Base-by-base conservation (phyloP, 2,888 invertebrate genomes). In the Pollenia griseotomentosa region DNA sequence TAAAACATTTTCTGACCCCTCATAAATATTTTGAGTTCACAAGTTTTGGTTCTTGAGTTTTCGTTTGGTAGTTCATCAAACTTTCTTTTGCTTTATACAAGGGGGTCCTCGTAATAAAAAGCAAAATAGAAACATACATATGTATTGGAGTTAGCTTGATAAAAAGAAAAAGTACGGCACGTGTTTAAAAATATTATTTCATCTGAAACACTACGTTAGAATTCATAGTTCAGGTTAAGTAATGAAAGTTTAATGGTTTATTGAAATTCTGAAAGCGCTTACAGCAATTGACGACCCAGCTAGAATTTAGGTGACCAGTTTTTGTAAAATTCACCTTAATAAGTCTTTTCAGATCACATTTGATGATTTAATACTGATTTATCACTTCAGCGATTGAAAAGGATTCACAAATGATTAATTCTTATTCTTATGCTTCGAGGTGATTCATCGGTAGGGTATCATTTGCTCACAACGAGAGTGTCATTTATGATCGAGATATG, bases 211-310 rank as follows among this genome's bases (percentile, higher is more conserved):
- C 51, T 59, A 42, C 12, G n/a, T 48, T 61, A 16, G 46, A 79
- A 51, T 46, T 70, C 68, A 70, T 61, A 80, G 61, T 71, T 51
- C n/a, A 71, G n/a, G 48, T 48, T 68, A 48, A 51, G 51, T 40
- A 61, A 61, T 53, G n/a, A 79, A 70, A 79, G 16, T 23, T 70
- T 40, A 42, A 79, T 61, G 42, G 44, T 42, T 42, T 70, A 61
- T 51, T 70, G 55, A 77, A 77, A 33, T 53, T n/a, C 33, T 55
- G 46, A 19, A 46, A 65, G 23, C 55, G 44, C 23, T n/a, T 55
- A 33, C 44, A 65, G 42, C 19, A 46, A 33, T 12, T 11, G 4
- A 19, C 44, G 16, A 6, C 51, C 33, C 9, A 59, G 5, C 8
- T 33, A 59, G 10, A 14, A 12, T 59, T 33, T 59, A 5, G 10